A percentile compares a stretch with the other conserved stretches of the same genome.
These are phyloP conservation scores for Ditula angustiorana DNA, from an alignment of 2,888 invertebrate genomes.

Conservation along the genomic window DNA sequence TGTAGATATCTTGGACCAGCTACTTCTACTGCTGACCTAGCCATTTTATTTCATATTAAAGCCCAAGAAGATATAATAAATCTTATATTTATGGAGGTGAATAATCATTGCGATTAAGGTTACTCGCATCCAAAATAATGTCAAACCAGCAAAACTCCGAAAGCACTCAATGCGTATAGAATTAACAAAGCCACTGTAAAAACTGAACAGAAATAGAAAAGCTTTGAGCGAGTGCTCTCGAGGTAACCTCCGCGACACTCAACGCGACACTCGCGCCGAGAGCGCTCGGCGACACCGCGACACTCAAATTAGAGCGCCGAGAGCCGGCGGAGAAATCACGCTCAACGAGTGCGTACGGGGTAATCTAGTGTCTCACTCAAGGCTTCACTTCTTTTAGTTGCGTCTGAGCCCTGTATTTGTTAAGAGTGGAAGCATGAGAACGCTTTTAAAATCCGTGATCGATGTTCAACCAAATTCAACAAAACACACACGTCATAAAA, in stretches of 20 bases:
- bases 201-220: constrained; percentile 34
- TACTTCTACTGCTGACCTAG: too few species aligned
- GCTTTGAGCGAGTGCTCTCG: constrained; percentile 36
- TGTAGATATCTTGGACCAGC: too few species aligned
- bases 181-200: constrained; percentile 34
- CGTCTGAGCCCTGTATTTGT: not conserved
- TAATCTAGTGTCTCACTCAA: constrained; percentile 34
- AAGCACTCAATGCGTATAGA: not conserved
- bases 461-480: not conserved
- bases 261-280: constrained; percentile 16
- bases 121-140: not conserved
- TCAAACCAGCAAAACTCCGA: not conserved
- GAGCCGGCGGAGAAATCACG: constrained; percentile 31
- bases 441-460: not conserved
- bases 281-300: constrained; percentile 34
- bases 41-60: too few species aligned
- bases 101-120: too few species aligned
- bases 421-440: not conserved
- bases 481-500: too few species aligned
- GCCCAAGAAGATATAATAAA: too few species aligned
- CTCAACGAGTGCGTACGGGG: constrained; percentile 34
- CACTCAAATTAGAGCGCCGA: constrained; percentile 37
- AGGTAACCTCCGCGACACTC: constrained; percentile 38
- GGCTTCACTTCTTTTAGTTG: constrained; percentile 10
- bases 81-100: too few species aligned